Base-by-base conservation (phyloP, 2,888 invertebrate species). In the Oligia fasciuncula region DNA sequence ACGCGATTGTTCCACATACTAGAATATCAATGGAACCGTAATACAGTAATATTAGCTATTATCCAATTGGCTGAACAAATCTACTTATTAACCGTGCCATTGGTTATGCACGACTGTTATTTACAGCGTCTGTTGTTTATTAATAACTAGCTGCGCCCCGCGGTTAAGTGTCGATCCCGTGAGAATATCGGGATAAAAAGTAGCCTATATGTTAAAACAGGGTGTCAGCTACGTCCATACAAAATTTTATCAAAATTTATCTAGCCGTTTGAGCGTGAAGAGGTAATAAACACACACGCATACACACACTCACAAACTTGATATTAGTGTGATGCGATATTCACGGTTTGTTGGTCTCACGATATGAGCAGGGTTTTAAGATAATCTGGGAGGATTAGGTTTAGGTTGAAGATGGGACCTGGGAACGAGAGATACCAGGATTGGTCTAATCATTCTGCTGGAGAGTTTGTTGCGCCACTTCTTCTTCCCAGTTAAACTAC, bases 41-140 rank as follows among this genome's bases (percentile, higher is more conserved):
- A 75, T 66, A 73, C 14, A 84, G 29, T 74, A 80, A 78, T 80
- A 80, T 49, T 79, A 73, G 73, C 74, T 49, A 89, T 89, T 88
- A 90, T 79, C 81, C 79, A 81, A 85, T 88, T 88, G 78, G 60
- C 70, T 65, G 73, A 79, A 88, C 73, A 82, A 73, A 77, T 70
- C 79, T 51, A 73, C 79, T 86, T 83, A 85, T 81, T 85, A 85
- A 29, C 75, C 85, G 75, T 77, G 70, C 67, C 80, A 87, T 87
- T 80, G 84, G 87, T 90, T 88, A 77, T 71, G 14, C 62, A 60
- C 67, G 81, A 57, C n/a, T 72, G 65, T 77, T 79, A 72, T n/a
- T 62, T 19, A 71, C 6, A 63, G 54, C 9, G 14, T 65, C 35
- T 68, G 67, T 67, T 51, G 60, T 35, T 68, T 40, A 19, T 63